Base-by-base conservation (phyloP, 2,113 vertebrate genomes). In the Halichoeres trimaculatus region DNA sequence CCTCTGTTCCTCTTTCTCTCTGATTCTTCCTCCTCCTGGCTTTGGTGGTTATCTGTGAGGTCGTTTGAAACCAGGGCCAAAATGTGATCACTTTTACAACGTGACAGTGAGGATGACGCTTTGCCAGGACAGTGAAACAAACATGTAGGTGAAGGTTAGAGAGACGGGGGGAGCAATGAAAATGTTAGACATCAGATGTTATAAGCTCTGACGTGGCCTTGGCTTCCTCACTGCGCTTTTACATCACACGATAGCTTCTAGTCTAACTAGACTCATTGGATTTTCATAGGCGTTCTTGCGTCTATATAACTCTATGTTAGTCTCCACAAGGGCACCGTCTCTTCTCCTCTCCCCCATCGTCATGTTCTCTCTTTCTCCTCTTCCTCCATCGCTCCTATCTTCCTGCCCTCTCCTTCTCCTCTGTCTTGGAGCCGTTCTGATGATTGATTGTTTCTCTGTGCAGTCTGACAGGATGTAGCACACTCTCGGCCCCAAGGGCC, bases 371-470 rank as follows among this genome's bases (percentile, higher is more conserved):
- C 54, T 47, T 55, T 63, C 38, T 61, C 59, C 51, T 85, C 52
- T 80, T 70, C 70, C 85, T 85, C 64, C 78, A 56, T 89, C 68
- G 70, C 79, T 92, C 78, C 74, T 74, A 68, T 89, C 87, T 84
- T 70, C 70, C 65, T 63, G 41, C 72, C 62, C 83, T 82, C 69
- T 55, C 63, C 72, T 72, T 75, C 79, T 82, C 73, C 83, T 86
- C 85, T 80, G 80, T 90, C 87, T 90, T 78, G 54, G 30, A 93
- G 92, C 93, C 86, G 66, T 86, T 93, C 94, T 88, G 91, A 95
- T 98, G 97, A 99, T 96, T 95, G 96, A 99, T 97, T 98, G 96
- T 96, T 97, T 96, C 94, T 94, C 96, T 93, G 94, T 52, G 19
- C 90, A 93, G 94, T 89, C 94, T 96, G 97, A 97, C 93, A 95